phyloP scores from a whole-genome alignment of 2,797 vertebrate genomes.

The Enteromius unitaeniatus region DNA sequence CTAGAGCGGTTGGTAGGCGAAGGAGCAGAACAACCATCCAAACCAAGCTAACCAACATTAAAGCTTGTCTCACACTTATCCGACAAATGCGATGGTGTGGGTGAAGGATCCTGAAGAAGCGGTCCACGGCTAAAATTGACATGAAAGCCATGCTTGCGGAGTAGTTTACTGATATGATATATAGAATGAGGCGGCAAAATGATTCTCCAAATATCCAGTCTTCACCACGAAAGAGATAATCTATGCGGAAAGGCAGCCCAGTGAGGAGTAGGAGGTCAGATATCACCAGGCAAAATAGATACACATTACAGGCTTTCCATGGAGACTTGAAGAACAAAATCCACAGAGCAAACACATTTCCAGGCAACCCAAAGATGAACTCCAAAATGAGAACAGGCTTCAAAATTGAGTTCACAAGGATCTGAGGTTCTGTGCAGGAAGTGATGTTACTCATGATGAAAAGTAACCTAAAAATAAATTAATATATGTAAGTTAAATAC shows the following conservation, averaged over 20 bases:
- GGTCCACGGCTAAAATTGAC: constrained; percentile 71
- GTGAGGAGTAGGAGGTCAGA: constrained; percentile 78
- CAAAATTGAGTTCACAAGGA: constrained; percentile 46
- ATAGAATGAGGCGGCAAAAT: constrained; percentile 73
- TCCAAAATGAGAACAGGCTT: constrained; percentile 72
- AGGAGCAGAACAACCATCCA: constrained; percentile 72
- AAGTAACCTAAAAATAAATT: constrained; percentile 5
- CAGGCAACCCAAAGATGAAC: constrained; percentile 74
- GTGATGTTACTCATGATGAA: constrained; percentile 52
- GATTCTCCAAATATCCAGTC: constrained; percentile 66
- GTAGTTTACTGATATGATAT: constrained; percentile 76
- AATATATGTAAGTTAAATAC: neutral
- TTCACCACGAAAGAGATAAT: constrained; percentile 62
- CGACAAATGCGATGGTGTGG: constrained; percentile 70
- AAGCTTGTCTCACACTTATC: constrained; percentile 41
- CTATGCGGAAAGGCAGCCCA: constrained; percentile 75
- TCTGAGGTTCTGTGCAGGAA: constrained; percentile 33
- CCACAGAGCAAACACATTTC: constrained; percentile 71
- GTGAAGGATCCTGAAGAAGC: constrained; percentile 80
- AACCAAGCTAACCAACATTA: constrained; percentile 48
- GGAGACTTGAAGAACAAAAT: constrained; percentile 77
- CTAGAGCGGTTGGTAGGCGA: constrained; percentile 71
- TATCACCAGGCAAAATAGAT: constrained; percentile 75
- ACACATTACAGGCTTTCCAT: constrained; percentile 71
- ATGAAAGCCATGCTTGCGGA: constrained; percentile 78